These are phyloP conservation scores for Donacobius atricapilla DNA, from an alignment of 2,113 vertebrate species.

Conservation along the genomic window DNA sequence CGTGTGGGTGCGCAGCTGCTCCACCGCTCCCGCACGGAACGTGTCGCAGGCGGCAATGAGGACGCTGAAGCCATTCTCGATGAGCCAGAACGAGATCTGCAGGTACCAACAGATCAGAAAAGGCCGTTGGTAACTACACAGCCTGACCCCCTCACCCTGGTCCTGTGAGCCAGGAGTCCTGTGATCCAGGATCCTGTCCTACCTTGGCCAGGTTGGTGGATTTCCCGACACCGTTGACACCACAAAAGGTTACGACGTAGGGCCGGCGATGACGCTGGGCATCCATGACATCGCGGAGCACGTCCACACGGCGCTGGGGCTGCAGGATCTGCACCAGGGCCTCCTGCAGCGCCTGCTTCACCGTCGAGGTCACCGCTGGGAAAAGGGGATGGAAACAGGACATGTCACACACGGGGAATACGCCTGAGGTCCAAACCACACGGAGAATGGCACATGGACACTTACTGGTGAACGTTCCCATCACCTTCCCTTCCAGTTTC, in stretches of 20 bases:
- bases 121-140: fast-evolving
- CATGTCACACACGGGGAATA: fast-evolving
- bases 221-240: slow-evolving; percentile 95
- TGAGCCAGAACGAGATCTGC: slow-evolving; percentile 96
- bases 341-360: slow-evolving; percentile 95
- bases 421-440: neutral
- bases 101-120: too few species aligned
- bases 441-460: neutral
- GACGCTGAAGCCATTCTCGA: slow-evolving; percentile 93
- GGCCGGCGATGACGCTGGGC: slow-evolving; percentile 86
- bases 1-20: slow-evolving; percentile 95
- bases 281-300: slow-evolving; percentile 93
- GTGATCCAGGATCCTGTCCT: fast-evolving
- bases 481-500: slow-evolving; percentile 98
- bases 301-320: slow-evolving; percentile 92
- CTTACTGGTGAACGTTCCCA: slow-evolving; percentile 99
- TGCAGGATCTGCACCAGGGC: slow-evolving; percentile 97
- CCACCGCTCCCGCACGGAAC: slow-evolving; percentile 92
- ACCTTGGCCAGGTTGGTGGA: slow-evolving; percentile 98
- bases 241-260: slow-evolving; percentile 94
- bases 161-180: fast-evolving
- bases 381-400: neutral
- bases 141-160: fast-evolving
- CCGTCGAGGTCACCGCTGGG: slow-evolving; percentile 92
- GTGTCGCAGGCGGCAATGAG: slow-evolving; percentile 97